Evolutionary conservation across 2,888 invertebrate genomes (phyloP).

Genomic region (Halocaridina rubra): DNA sequence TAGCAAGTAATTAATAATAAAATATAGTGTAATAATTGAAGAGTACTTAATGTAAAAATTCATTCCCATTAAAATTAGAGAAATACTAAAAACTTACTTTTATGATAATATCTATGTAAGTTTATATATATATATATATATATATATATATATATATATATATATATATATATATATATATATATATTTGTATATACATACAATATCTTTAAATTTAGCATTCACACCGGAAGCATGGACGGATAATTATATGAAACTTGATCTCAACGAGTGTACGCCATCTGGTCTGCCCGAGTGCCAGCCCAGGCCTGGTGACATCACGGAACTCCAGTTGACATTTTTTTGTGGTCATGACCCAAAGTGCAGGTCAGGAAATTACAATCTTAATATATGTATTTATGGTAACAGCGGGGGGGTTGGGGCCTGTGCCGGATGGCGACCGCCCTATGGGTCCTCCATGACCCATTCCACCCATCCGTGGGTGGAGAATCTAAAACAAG

Average conservation of each 20-base stretch:
- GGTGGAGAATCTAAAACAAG: no score
- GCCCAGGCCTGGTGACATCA: not conserved
- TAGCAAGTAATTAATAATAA: no score
- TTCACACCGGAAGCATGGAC: not conserved
- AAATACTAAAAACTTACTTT: not conserved
- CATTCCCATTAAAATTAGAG: no score
- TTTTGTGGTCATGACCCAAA: not conserved
- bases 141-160: conserved; percentile 8
- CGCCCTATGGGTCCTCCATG: no score
- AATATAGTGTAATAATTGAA: no score
- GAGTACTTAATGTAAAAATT: no score
- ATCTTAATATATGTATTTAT: no score
- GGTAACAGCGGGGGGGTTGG: no score
- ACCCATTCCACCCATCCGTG: no score
- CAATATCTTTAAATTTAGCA: not conserved
- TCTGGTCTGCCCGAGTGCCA: not conserved
- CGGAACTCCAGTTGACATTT: not conserved
- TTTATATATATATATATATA: conserved; percentile 8
- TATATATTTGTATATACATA: not conserved
- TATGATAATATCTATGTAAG: not conserved
- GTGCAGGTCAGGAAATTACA: not conserved
- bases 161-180: not conserved
- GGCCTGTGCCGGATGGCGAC: no score
- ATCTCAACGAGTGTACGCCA: not conserved
- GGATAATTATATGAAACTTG: not conserved